A percentile compares a stretch with the other conserved stretches of the same genome.
These are phyloP conservation scores for Spea hammondii DNA, from an alignment of 2,797 vertebrate species.

Conservation along the genomic window DNA sequence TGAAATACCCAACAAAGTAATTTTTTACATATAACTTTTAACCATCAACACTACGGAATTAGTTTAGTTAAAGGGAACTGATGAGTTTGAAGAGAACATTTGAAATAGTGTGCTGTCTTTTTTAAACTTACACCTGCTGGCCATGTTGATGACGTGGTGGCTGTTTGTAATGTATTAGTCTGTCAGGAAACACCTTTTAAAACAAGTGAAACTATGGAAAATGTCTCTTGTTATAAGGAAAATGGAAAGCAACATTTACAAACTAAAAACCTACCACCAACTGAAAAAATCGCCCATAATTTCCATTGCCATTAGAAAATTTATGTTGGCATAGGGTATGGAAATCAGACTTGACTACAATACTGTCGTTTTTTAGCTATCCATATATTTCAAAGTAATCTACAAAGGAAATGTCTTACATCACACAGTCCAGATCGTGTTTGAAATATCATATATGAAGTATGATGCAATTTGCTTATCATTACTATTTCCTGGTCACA, in stretches of 20 bases:
- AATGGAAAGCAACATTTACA: constrained; percentile 45
- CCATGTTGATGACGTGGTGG: constrained; percentile 20
- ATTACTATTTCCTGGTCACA: constrained; percentile 11
- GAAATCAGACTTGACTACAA: constrained; percentile 33
- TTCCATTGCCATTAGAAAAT: constrained; percentile 36
- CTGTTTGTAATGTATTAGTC: constrained; percentile 24
- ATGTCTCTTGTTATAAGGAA: constrained; percentile 37
- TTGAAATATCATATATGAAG: constrained; percentile 26
- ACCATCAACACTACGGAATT: constrained; percentile 1
- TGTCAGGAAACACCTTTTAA: constrained; percentile 29
- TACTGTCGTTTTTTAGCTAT: constrained; percentile 23
- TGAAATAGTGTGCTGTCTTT: constrained; percentile 10
- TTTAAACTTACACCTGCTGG: constrained; percentile 36
- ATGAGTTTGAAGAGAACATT: constrained; percentile 8
- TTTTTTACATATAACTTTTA: constrained; percentile 2
- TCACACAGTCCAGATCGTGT: constrained; percentile 3
- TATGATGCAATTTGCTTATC: constrained; percentile 32
- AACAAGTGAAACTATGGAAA: constrained; percentile 41
- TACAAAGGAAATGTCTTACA: constrained; percentile 32
- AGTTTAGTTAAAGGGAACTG: constrained; percentile 13
- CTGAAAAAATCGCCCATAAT: constrained; percentile 34
- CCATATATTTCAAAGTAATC: constrained; percentile 30
- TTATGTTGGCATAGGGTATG: constrained; percentile 23
- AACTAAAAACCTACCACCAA: constrained; percentile 37
- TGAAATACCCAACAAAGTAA: not conserved